Percentiles rank a stretch among this genome's conserved stretches.
phyloP scores from a whole-genome alignment of 2,113 vertebrate species.

The Ia io region DNA sequence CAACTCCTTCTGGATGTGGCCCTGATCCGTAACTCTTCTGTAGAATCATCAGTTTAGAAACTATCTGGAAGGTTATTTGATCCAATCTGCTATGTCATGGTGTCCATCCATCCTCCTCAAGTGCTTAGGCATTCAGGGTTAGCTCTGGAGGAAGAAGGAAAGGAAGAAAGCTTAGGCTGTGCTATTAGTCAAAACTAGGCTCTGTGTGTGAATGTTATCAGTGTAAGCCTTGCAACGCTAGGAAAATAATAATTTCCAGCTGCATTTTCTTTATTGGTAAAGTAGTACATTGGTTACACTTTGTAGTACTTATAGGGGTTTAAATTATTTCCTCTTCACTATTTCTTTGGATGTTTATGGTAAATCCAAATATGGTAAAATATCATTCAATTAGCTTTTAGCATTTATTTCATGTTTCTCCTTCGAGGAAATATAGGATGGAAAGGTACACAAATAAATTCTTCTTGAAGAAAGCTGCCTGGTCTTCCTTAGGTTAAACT shows the following conservation, averaged over 20 bases:
- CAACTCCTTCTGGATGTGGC: not conserved
- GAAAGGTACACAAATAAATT: not conserved
- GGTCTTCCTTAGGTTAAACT: not conserved
- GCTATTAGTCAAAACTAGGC: not conserved
- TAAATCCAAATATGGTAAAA: not conserved
- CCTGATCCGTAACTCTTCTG: not conserved
- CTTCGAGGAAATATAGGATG: not conserved
- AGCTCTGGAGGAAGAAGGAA: not conserved
- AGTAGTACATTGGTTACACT: not conserved
- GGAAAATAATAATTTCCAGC: not conserved
- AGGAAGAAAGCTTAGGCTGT: not conserved
- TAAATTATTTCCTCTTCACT: not conserved
- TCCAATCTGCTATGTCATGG: not conserved
- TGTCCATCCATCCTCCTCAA: not conserved
- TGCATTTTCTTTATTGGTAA: not conserved
- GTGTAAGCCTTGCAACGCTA: not conserved
- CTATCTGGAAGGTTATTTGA: not conserved
- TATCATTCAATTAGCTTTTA: not conserved
- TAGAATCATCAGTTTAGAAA: not conserved
- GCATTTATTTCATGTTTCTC: not conserved
- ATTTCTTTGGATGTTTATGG: not conserved
- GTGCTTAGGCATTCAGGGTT: not conserved
- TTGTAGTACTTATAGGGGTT: not conserved
- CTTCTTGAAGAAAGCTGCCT: not conserved
- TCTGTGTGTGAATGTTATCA: not conserved